Conservation (phyloP, 2,797 vertebrate genomes). For the Scleropages formosus region DNA sequence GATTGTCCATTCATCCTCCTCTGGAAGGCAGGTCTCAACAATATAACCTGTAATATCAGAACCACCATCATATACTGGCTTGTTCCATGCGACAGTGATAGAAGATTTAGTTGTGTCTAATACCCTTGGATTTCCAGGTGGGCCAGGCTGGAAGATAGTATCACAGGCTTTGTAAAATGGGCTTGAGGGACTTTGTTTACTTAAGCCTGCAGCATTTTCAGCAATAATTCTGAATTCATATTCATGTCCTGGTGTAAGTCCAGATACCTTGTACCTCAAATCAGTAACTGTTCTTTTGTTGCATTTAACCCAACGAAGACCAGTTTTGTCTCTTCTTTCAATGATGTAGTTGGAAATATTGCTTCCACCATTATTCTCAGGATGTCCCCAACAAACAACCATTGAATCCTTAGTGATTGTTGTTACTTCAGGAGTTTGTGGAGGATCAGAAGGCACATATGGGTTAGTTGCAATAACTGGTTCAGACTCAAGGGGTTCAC, state of each 20-base stretch:
- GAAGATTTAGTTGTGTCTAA: conserved; percentile 43
- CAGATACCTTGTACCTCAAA: conserved; percentile 88
- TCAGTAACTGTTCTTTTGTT: conserved; percentile 92
- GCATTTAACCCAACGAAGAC: conserved; percentile 95
- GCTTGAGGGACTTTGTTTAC: conserved; percentile 85
- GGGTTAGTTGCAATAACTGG: conserved; percentile 87
- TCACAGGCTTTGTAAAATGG: conserved; percentile 93
- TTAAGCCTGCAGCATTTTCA: conserved; percentile 94
- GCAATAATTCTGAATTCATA: conserved; percentile 95
- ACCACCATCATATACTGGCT: no score
- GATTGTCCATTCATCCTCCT: conserved; percentile 96
- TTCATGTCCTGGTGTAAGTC: conserved; percentile 90
- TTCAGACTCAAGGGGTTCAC: conserved; percentile 90
- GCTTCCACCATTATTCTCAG: conserved; percentile 92
- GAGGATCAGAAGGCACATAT: conserved; percentile 86
- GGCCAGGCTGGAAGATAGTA: conserved; percentile 93
- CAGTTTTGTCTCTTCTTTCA: conserved; percentile 90
- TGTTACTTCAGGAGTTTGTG: conserved; percentile 89
- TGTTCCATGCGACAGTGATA: no score
- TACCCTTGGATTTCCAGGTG: conserved; percentile 93
- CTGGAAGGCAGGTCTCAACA: conserved; percentile 84
- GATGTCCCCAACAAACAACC: conserved; percentile 96
- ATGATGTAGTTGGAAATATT: conserved; percentile 91
- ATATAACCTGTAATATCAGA: no score
- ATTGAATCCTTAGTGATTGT: conserved; percentile 93